Conservation (phyloP, 1,140 invertebrate genomes). For the Monochamus saltuarius region DNA sequence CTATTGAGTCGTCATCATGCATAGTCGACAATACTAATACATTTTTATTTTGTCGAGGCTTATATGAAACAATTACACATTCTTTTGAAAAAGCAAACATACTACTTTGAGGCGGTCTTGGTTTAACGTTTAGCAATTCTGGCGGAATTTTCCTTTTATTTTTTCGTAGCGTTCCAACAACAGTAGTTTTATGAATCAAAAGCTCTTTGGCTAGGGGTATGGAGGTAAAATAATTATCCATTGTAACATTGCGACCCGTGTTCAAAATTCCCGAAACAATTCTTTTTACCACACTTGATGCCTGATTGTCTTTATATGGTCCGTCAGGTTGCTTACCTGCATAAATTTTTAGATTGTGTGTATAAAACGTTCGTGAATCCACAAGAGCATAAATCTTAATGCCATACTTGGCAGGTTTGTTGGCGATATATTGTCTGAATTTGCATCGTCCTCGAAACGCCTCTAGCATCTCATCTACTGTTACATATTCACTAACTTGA, state of each 20-base stretch:
- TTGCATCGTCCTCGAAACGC: constrained; percentile 12
- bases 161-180: constrained; percentile 1
- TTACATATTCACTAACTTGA: constrained; percentile 1
- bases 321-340: constrained; percentile 5
- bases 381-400: constrained; percentile 19
- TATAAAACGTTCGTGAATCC: constrained; percentile 9
- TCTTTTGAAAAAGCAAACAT: neutral
- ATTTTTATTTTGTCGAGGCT: too few relatives aligned
- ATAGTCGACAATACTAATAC: too few relatives aligned
- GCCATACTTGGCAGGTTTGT: constrained; percentile 20
- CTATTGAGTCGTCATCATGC: too few relatives aligned
- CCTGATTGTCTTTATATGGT: neutral
- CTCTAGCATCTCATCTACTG: constrained; percentile 17
- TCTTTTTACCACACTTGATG: constrained; percentile 6
- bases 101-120: neutral
- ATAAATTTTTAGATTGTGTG: constrained; percentile 17
- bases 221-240: constrained; percentile 13
- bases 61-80: too few relatives aligned
- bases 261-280: neutral
- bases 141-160: constrained; percentile 7
- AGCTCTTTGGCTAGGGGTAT: constrained; percentile 1
- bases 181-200: neutral
- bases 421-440: constrained; percentile 18
- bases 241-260: constrained; percentile 10
- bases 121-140: neutral